Evolutionary conservation across 2,113 vertebrate species (phyloP), one percentile per base, ranked within the genome.

Genomic region (Neopipo cinnamomea): DNA sequence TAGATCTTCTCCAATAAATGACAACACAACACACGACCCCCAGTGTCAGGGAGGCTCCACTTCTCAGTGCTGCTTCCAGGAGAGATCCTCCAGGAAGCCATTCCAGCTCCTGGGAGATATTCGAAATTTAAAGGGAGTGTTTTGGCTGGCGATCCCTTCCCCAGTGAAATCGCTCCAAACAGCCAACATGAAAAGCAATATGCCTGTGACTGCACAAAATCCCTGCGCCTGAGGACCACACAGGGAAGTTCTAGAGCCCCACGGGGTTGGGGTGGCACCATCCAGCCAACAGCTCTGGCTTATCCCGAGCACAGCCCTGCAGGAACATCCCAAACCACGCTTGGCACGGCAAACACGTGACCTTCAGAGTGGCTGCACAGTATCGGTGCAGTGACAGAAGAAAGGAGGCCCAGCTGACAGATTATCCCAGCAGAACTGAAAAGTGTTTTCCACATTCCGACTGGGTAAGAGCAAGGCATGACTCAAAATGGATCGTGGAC

Each of bases 181-280:
- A 72, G 41, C 30, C 90, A 89, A 67, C 56, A 37, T 25, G 68
- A 86, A 89, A 88, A 88, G 76, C 72, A 92, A 41, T 83, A 77
- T 68, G 85, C 75, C 76, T 84, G 41, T 61, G 41, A 65, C 39
- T 84, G 63, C 37, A 50, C 17, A 44, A 44, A 83, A 59, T 25
- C 65, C n/a, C n/a, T 9, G 22, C 25, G 42, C 44, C 37, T 17
- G 23, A 74, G 35, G 35, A 47, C 20, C 18, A 7, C 1, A 1
- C 1, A 25, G 53, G 81, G 59, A 47, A 30, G 46, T 9, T 31
- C 30, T 19, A 0, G 0, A 22, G 76, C 27, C 65, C 22, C 68
- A 14, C 0, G 0, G 71, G 46, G 28, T 31, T 7, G 6, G n/a
- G 39, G 30, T 28, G 58, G 49, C 27, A 68, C 5, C n/a, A 6